Percentiles rank a stretch among this genome's conserved stretches.
Evolutionary conservation across 2,888 invertebrate species (phyloP).

Genomic region (Escarpia spicata): DNA sequence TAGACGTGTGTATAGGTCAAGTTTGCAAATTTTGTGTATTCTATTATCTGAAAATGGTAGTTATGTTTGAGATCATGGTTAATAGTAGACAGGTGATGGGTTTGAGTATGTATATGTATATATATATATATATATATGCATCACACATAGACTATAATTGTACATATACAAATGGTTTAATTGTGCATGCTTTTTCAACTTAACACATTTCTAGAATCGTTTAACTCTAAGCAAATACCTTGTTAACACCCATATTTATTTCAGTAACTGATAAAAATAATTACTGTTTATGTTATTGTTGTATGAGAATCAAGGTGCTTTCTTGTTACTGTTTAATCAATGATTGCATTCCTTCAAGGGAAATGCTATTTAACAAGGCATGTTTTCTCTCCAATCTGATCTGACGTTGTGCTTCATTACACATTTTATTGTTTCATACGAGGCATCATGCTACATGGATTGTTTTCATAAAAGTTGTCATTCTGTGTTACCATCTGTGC

Average conservation of each 20-base stretch:
- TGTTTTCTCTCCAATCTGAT: neutral
- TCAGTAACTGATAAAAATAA: neutral
- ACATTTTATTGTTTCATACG: neutral
- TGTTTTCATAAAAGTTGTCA: neutral
- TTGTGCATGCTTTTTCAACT: neutral
- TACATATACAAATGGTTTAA: neutral
- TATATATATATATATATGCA: neutral
- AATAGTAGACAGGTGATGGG: conserved; percentile 2
- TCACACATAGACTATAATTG: too few species aligned
- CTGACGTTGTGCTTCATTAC: neutral
- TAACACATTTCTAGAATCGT: neutral
- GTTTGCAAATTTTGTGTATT: neutral
- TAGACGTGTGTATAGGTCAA: neutral
- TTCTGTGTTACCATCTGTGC: neutral
- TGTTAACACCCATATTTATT: neutral
- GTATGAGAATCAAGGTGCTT: neutral
- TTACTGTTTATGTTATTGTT: neutral
- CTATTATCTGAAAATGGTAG: neutral
- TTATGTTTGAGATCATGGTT: neutral
- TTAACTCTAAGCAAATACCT: neutral
- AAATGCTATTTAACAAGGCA: neutral
- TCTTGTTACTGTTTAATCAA: neutral
- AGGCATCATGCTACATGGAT: neutral
- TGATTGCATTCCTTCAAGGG: neutral
- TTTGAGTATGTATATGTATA: neutral